These are phyloP conservation scores for Aphelocoma californica DNA, from an alignment of 2,797 vertebrate genomes.

Conservation along the genomic window DNA sequence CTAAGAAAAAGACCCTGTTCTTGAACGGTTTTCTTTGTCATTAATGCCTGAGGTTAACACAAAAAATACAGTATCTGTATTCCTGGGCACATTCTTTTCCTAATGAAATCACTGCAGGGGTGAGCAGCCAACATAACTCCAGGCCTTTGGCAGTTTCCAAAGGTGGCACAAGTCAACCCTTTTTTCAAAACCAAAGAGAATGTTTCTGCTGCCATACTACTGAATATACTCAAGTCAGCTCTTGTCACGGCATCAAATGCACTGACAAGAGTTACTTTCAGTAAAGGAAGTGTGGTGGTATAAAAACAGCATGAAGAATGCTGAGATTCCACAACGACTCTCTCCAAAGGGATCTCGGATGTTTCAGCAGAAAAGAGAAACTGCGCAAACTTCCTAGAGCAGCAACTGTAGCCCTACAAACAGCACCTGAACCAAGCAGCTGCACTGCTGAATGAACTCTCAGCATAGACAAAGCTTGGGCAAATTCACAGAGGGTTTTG, in stretches of 20 bases:
- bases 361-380: background rate
- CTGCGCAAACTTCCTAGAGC: background rate
- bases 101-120: background rate
- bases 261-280: background rate
- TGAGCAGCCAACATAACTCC: background rate
- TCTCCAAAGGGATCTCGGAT: background rate
- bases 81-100: background rate
- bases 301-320: background rate
- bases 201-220: background rate
- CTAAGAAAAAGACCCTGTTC: background rate
- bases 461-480: accelerated
- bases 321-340: background rate
- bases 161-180: background rate
- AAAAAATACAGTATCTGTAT: background rate
- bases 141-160: background rate
- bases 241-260: background rate
- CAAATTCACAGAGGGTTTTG: background rate
- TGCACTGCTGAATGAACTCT: background rate
- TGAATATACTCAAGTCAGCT: background rate
- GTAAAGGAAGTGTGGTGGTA: background rate
- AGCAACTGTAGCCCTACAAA: background rate
- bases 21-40: background rate
- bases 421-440: background rate
- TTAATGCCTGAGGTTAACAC: background rate
- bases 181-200: background rate